Evolutionary conservation across 2,797 vertebrate species (phyloP).

Genomic region (Sebastes elongatus): DNA sequence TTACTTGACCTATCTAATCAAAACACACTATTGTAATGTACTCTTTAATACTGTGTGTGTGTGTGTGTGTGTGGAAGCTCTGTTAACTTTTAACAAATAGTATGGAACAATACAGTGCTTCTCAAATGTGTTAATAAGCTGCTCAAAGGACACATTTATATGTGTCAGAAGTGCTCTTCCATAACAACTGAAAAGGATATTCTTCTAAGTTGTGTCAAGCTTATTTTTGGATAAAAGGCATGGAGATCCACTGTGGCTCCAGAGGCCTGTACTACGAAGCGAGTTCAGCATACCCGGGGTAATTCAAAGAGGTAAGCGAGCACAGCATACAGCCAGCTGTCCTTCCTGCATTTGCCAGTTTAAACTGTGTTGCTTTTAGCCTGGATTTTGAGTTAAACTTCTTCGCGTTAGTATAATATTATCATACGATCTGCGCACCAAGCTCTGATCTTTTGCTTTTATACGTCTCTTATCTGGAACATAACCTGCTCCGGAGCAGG

Average conservation of each 20-base stretch:
- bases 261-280: no score
- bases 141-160: background rate
- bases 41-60: background rate
- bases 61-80: background rate
- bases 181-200: background rate
- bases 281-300: no score
- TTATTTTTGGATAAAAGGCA: background rate
- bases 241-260: background rate
- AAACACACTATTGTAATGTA: slow-evolving; percentile 11
- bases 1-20: background rate
- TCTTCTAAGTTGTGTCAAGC: background rate
- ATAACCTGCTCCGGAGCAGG: no score
- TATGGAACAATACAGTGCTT: background rate
- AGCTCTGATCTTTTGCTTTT: no score
- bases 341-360: no score
- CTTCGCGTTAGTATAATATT: rapidly evolving
- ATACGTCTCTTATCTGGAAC: no score
- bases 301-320: no score
- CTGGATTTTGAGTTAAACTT: no score
- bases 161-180: background rate
- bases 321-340: no score
- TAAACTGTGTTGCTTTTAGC: no score
- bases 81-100: background rate
- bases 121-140: background rate
- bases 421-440: rapidly evolving